A percentile compares a stretch with the other conserved stretches of the same genome.
Evolutionary conservation across 2,797 vertebrate species (phyloP).

Genomic region (Champsocephalus esox): DNA sequence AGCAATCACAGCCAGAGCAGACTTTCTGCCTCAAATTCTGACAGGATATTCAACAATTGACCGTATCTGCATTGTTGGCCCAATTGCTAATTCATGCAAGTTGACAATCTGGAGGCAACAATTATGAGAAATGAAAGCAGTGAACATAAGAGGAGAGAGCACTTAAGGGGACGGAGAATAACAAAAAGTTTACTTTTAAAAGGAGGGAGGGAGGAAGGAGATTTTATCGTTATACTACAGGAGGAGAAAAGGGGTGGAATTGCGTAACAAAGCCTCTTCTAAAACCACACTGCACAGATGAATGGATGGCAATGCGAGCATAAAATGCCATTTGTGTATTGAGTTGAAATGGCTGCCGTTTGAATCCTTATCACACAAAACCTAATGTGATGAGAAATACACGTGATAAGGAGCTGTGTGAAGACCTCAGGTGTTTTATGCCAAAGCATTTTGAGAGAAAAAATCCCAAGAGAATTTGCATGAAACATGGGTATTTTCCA

Average conservation of each 20-base stretch:
- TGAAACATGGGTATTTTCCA: constrained; percentile 9
- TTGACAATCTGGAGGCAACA: constrained; percentile 83
- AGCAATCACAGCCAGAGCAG: constrained; percentile 77
- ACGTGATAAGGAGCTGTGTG: constrained; percentile 23
- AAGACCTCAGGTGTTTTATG: constrained; percentile 57
- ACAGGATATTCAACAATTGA: constrained; percentile 80
- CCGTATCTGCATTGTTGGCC: constrained; percentile 75
- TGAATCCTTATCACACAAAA: constrained; percentile 43
- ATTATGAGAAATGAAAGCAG: constrained; percentile 78
- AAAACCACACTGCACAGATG: constrained; percentile 57
- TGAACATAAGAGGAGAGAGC: constrained; percentile 67
- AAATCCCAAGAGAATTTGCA: constrained; percentile 24
- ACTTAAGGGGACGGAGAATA: constrained; percentile 55
- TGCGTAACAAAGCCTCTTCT: constrained; percentile 27
- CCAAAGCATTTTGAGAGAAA: constrained; percentile 12
- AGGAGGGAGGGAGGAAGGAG: constrained; percentile 34
- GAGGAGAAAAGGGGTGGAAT: constrained; percentile 31
- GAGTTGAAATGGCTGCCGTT: constrained; percentile 52
- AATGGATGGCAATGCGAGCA: constrained; percentile 57
- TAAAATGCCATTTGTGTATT: constrained; percentile 66
- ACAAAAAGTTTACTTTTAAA: constrained; percentile 53
- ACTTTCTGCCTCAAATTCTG: constrained; percentile 76
- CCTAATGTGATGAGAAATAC: constrained; percentile 51
- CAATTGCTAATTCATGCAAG: constrained; percentile 87
- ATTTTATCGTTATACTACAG: constrained; percentile 29